Conservation (phyloP, 2,797 vertebrate genomes). For the Tokudaia tokunoshimensis region DNA sequence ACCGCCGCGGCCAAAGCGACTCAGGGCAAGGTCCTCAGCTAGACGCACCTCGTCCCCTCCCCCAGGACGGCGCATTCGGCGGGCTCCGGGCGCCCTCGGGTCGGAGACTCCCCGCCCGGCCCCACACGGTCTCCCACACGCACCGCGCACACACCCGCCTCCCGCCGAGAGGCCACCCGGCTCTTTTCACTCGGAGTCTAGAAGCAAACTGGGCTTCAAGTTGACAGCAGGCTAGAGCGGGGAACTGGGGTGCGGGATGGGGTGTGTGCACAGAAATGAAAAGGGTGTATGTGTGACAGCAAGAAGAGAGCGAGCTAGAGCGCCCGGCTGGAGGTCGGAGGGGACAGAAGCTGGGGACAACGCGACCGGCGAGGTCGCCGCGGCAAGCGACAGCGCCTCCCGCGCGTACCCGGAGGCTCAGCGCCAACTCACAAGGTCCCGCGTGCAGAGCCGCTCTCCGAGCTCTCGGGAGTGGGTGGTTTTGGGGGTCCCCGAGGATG, state of each 20-base stretch:
- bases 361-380: constrained; percentile 39
- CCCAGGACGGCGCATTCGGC: neutral
- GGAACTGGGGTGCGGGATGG: neutral
- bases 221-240: constrained; percentile 11
- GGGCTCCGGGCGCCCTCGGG: neutral
- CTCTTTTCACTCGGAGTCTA: neutral
- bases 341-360: neutral
- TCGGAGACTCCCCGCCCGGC: neutral
- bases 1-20: neutral
- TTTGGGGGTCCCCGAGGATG: constrained; percentile 77
- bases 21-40: neutral
- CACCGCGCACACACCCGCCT: constrained; percentile 38
- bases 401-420: constrained; percentile 61
- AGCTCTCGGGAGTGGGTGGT: constrained; percentile 83
- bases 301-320: no score
- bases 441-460: constrained; percentile 83
- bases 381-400: constrained; percentile 22
- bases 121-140: neutral
- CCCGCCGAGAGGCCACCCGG: neutral
- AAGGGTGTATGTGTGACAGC: neutral
- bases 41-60: neutral
- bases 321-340: neutral
- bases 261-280: neutral
- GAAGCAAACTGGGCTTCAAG: constrained; percentile 70
- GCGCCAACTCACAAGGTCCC: constrained; percentile 88